Conservation (phyloP, 1,140 invertebrate species). For the Acromyrmex echinatior region DNA sequence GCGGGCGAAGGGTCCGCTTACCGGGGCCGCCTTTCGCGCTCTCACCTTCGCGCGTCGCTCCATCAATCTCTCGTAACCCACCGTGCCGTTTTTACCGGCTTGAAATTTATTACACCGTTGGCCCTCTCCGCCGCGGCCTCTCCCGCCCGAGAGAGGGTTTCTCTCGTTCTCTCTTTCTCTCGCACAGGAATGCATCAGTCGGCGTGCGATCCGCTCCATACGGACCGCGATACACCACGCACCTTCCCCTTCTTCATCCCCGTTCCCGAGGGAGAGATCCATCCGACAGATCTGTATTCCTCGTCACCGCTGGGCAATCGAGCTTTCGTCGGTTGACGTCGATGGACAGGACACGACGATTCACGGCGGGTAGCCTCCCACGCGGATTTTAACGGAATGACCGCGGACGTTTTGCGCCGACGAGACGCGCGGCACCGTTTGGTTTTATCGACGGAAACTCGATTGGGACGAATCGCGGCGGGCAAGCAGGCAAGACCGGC, state of each 20-base stretch:
- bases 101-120: conserved; percentile 73
- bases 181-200: conserved; percentile 25
- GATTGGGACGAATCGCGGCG: conserved; percentile 9
- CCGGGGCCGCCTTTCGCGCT: conserved; percentile 61
- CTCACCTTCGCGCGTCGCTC: conserved; percentile 79
- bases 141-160: background rate
- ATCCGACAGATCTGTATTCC: background rate
- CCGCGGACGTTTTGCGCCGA: background rate
- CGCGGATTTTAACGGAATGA: conserved; percentile 21
- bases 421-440: conserved; percentile 17
- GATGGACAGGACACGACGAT: background rate
- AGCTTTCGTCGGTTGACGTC: background rate
- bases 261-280: background rate
- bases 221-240: background rate
- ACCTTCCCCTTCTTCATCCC: background rate
- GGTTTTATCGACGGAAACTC: conserved; percentile 56
- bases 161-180: background rate
- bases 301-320: background rate
- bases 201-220: background rate
- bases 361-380: conserved; percentile 37
- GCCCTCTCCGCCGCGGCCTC: background rate
- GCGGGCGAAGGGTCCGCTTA: conserved; percentile 78
- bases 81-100: conserved; percentile 75
- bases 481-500: background rate
- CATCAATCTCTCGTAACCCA: conserved; percentile 81